phyloP scores from a whole-genome alignment of 2,797 vertebrate species.

The Poeciliopsis infans region DNA sequence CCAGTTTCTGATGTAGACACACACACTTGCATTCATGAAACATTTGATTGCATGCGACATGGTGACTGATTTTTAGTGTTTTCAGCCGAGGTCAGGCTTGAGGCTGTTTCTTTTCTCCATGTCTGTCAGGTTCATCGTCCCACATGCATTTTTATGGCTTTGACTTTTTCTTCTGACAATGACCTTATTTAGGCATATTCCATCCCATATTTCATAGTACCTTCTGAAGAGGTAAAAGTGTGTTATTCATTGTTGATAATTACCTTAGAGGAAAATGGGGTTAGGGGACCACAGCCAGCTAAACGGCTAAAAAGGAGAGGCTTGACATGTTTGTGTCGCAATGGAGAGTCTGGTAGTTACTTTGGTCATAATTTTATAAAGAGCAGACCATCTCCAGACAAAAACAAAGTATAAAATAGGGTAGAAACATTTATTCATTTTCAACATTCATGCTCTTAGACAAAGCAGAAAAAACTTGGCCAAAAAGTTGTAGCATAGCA shows the following conservation, averaged over 20 bases:
- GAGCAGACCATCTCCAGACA: not conserved
- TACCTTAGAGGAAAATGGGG: not conserved
- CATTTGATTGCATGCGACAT: constrained; percentile 24
- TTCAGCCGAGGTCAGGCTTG: constrained; percentile 31
- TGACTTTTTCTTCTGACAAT: not conserved
- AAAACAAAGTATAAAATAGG: not conserved
- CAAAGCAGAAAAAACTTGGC: not conserved
- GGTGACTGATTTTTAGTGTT: constrained; percentile 33
- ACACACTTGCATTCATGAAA: not conserved
- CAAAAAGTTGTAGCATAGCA: not conserved
- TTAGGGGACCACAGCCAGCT: not conserved
- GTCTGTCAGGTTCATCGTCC: constrained; percentile 2
- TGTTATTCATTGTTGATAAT: not conserved
- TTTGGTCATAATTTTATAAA: not conserved
- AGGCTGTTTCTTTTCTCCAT: constrained; percentile 47
- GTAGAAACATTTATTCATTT: not conserved
- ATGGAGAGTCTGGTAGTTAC: not conserved
- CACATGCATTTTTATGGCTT: not conserved
- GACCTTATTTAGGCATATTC: not conserved
- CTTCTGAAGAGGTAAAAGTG: not conserved
- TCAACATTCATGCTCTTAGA: not conserved
- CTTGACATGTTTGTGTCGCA: too few species aligned
- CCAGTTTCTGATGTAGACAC: constrained; percentile 5
- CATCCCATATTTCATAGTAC: not conserved
- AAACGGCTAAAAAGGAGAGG: not conserved